Evolutionary conservation across 2,797 vertebrate species (phyloP), one percentile per base, ranked within the genome.

Genomic region (Trichosurus vulpecula): DNA sequence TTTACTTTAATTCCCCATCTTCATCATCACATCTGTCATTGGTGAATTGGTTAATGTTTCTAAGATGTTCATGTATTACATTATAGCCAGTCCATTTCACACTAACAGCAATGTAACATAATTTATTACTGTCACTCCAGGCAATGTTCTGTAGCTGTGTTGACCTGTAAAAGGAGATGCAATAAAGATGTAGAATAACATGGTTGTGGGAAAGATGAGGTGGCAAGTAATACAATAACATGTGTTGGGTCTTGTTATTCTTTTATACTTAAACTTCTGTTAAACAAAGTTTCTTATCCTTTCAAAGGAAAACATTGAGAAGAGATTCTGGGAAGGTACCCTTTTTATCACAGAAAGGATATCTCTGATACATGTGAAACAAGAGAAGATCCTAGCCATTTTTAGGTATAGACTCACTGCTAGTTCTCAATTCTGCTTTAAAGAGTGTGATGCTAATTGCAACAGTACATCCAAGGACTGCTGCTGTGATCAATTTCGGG

Each of bases 21-120:
- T 97, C 96, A 96, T 98, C 97, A 97, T 96, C 95, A 95, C 95
- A 94, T 96, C 92, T 96, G 96, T 98, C 97, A 96, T 47, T 90
- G 93, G 61, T 55, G 96, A 98, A 98, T 97, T 97, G 93, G 94
- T 74, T 98, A 97, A 96, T 97, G 96, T 96, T 98, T 98, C 97
- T 95, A 97, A 98, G 97, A 96, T 94, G 52, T 94, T 97, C 97
- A 95, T 97, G 98, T 97, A 98, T 98, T 97, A 98, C 92, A 96
- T 98, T 98, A 96, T 57, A 97, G 93, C 90, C 95, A 98, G 93
- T 97, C 95, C 95, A 97, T 98, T 98, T 98, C 97, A 97, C 97
- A 93, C 58, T 96, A 97, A 96, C 41, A 97, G 95, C 92, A 98
- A 97, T 96, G 90, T 41, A 90, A 92, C 61, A 92, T 95, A 97